phyloP scores from a whole-genome alignment of 1,140 invertebrate species.

The Caenorhabditis latens region DNA sequence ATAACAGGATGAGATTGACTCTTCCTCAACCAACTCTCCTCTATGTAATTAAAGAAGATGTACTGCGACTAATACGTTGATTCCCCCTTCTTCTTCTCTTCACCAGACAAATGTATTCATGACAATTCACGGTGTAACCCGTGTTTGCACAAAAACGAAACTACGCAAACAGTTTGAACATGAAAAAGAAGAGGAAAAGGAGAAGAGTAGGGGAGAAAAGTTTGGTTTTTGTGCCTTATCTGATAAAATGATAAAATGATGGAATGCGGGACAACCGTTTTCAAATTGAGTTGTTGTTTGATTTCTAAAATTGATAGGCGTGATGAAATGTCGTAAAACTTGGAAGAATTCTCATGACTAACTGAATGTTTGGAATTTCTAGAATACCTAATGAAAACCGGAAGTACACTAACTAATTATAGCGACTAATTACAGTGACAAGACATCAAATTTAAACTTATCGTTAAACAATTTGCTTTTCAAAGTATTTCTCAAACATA shows the following conservation, averaged over 20 bases:
- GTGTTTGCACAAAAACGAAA: constrained; percentile 51
- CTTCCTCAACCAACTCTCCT: neutral
- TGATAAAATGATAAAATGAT: constrained; percentile 4
- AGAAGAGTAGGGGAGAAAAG: neutral
- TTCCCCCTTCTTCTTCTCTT: neutral
- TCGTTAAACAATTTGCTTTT: no score
- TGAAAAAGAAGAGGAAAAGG: neutral
- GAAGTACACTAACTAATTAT: no score
- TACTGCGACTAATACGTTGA: constrained; percentile 42
- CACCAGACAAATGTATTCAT: constrained; percentile 32
- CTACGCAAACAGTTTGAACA: constrained; percentile 16
- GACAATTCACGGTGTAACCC: constrained; percentile 40
- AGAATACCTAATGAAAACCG: no score
- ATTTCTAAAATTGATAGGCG: neutral
- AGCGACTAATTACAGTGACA: no score
- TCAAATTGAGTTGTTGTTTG: neutral
- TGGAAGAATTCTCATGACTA: no score
- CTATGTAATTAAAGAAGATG: constrained; percentile 49
- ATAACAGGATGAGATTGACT: constrained; percentile 36
- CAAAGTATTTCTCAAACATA: no score
- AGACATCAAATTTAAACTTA: no score
- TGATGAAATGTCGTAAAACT: no score
- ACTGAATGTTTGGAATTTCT: no score
- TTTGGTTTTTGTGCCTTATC: no score
- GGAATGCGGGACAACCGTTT: neutral